phyloP scores from a whole-genome alignment of 2,888 invertebrate genomes.

The Mimachlamys varia region DNA sequence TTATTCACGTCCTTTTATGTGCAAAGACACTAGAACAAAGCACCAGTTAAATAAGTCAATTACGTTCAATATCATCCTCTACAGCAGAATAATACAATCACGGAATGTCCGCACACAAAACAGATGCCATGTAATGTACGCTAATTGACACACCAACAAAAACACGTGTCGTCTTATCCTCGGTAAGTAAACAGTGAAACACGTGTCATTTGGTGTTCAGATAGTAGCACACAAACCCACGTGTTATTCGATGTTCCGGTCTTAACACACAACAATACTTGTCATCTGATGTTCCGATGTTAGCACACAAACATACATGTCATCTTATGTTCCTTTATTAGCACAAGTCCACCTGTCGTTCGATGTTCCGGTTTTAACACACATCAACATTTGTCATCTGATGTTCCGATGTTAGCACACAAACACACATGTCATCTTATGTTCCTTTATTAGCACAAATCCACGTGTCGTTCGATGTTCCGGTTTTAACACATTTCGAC shows the following conservation, averaged over 20 bases:
- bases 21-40: background rate
- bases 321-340: background rate
- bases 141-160: background rate
- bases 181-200: background rate
- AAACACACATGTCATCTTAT: background rate
- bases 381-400: background rate
- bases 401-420: background rate
- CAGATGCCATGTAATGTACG: background rate
- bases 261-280: background rate
- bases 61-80: background rate
- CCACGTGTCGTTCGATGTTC: background rate
- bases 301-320: background rate
- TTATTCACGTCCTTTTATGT: background rate
- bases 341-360: background rate
- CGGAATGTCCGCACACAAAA: background rate
- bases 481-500: background rate
- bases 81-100: background rate
- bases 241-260: background rate
- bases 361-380: background rate
- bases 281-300: background rate
- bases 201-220: background rate
- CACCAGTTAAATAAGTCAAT: background rate
- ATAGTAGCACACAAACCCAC: background rate
- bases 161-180: background rate
- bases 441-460: background rate